phyloP scores from a whole-genome alignment of 2,888 invertebrate species.

The Macropis europaea region DNA sequence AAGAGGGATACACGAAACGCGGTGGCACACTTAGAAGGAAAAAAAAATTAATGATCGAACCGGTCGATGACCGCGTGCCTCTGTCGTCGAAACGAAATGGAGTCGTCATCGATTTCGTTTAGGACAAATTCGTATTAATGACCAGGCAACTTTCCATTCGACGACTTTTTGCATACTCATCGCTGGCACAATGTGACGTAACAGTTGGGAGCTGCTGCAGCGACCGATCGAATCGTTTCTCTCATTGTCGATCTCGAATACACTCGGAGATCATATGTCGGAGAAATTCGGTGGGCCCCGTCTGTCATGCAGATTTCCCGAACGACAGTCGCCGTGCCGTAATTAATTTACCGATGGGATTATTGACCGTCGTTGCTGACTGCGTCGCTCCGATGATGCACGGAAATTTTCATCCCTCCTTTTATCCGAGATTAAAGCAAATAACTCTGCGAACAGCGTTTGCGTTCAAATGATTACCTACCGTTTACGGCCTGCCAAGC shows the following conservation, averaged over 20 bases:
- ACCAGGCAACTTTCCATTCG: conserved; percentile 69
- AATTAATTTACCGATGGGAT: conserved; percentile 28
- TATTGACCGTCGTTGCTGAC: not conserved
- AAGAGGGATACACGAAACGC: not conserved
- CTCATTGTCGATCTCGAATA: conserved; percentile 64
- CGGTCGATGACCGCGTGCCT: conserved; percentile 17
- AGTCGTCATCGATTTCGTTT: conserved; percentile 71
- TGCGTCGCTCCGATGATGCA: not conserved
- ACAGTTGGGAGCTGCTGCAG: conserved; percentile 66
- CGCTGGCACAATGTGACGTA: conserved; percentile 57
- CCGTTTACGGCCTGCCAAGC: not conserved
- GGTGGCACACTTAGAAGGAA: not conserved
- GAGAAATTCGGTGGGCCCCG: conserved; percentile 1
- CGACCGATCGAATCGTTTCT: conserved; percentile 62
- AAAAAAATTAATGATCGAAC: conserved; percentile 52
- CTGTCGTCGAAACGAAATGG: conserved; percentile 60
- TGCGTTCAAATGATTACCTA: conserved; percentile 2
- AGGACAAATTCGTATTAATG: conserved; percentile 77
- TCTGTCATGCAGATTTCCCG: conserved; percentile 47
- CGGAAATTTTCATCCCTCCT: conserved; percentile 10
- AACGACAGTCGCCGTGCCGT: not conserved
- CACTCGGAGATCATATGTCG: conserved; percentile 50
- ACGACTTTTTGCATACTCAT: conserved; percentile 63
- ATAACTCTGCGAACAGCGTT: not conserved
- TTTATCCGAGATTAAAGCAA: not conserved